Conservation (phyloP, 2,888 invertebrate species). For the Nomada lathburiana region DNA sequence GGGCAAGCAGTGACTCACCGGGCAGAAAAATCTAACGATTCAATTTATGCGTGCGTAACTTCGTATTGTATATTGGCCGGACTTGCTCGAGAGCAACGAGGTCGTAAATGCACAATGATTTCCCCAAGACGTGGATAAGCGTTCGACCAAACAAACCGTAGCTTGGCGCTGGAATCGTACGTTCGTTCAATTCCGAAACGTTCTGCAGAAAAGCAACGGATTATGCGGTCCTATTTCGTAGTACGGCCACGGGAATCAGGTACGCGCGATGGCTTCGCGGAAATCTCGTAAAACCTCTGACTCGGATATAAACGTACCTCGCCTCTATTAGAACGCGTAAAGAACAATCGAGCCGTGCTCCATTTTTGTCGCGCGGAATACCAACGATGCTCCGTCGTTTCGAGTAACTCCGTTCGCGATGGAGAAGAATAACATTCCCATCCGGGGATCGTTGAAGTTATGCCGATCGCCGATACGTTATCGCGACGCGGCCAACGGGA, state of each 20-base stretch:
- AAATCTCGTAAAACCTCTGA: conserved; percentile 46
- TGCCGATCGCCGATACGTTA: conserved; percentile 35
- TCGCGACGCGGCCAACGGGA: conserved; percentile 39
- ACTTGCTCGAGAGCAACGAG: conserved; percentile 17
- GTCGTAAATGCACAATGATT: conserved; percentile 52
- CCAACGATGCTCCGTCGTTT: conserved; percentile 8
- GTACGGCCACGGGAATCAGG: conserved; percentile 7
- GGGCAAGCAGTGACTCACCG: conserved; percentile 3
- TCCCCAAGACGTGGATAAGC: conserved; percentile 22
- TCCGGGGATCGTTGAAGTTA: conserved; percentile 1
- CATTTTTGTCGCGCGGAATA: neutral
- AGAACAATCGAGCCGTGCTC: conserved; percentile 23
- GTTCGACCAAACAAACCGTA: conserved; percentile 17
- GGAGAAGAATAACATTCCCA: conserved; percentile 4
- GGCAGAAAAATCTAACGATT: neutral
- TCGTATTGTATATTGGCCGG: neutral
- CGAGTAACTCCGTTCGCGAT: neutral
- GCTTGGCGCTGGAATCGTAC: neutral
- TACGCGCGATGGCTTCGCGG: conserved; percentile 45
- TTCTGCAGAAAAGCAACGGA: conserved; percentile 28
- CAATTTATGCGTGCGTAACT: neutral
- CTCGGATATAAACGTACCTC: conserved; percentile 18
- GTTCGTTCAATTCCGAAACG: neutral
- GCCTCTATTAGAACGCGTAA: conserved; percentile 5
- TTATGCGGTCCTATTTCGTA: conserved; percentile 46